These are phyloP conservation scores for Actinernus sp. DNA, from an alignment of 92 coral and sea anemone genomes.

Conservation along the genomic window DNA sequence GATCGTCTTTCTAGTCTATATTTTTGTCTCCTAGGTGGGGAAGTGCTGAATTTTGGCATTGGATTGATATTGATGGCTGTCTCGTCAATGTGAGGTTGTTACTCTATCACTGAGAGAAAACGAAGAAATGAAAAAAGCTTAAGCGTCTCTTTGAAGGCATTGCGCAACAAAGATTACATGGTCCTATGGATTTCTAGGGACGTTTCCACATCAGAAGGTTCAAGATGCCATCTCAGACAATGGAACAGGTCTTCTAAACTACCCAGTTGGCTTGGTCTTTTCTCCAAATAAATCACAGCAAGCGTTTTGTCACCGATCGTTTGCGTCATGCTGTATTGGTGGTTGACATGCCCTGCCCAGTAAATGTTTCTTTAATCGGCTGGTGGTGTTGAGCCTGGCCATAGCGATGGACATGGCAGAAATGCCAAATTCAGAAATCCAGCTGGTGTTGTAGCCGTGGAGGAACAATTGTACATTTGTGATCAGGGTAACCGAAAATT, in stretches of 20 bases:
- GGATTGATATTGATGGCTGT: constrained; percentile 23
- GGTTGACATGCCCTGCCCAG: constrained; percentile 62
- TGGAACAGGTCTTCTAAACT: constrained; percentile 17
- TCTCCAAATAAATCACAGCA: constrained; percentile 49
- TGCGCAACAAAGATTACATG: constrained; percentile 12
- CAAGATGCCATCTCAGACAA: constrained; percentile 32
- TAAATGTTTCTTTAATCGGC: constrained; percentile 48
- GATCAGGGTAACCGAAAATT: constrained; percentile 47
- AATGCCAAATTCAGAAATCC: constrained; percentile 44
- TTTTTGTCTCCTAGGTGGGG: too few relatives aligned
- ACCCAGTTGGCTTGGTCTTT: constrained; percentile 43
- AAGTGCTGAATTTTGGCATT: too few relatives aligned
- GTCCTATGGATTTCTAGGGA: background rate
- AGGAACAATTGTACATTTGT: constrained; percentile 36
- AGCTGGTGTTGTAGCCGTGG: constrained; percentile 29
- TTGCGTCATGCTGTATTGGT: constrained; percentile 38
- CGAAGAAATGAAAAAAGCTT: constrained; percentile 19
- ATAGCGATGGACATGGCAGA: constrained; percentile 45
- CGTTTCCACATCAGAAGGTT: background rate
- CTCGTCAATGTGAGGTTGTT: constrained; percentile 17
- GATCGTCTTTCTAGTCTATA: too few relatives aligned
- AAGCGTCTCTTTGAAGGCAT: background rate
- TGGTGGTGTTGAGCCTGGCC: constrained; percentile 50
- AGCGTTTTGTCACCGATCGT: constrained; percentile 44
- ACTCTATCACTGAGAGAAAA: constrained; percentile 7